These are phyloP conservation scores for Galeopsomyia nigrocyanea DNA, from an alignment of 2,888 invertebrate genomes.

Conservation along the genomic window DNA sequence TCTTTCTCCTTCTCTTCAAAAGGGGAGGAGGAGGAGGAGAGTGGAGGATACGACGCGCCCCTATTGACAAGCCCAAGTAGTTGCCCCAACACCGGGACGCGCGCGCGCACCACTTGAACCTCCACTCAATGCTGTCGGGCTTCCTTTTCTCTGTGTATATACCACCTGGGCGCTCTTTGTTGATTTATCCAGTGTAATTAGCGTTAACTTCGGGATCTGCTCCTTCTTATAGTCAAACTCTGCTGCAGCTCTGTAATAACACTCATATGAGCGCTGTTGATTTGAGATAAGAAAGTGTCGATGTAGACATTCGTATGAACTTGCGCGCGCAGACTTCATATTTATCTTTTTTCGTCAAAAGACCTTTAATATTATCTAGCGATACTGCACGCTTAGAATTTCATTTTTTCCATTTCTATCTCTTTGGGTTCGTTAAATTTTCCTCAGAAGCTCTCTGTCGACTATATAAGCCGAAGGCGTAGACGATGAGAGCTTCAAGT, in stretches of 20 bases:
- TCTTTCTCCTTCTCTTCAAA: background rate
- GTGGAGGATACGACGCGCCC: slow-evolving; percentile 37
- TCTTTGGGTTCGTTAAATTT: too few species aligned
- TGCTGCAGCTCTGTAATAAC: slow-evolving; percentile 2
- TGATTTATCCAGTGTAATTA: slow-evolving; percentile 32
- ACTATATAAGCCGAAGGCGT: too few species aligned
- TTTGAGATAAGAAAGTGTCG: too few species aligned
- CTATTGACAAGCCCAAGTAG: slow-evolving; percentile 50
- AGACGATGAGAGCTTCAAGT: slow-evolving; percentile 7
- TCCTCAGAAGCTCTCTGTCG: too few species aligned
- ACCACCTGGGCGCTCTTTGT: slow-evolving; percentile 6
- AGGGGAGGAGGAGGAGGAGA: too few species aligned
- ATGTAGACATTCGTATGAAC: too few species aligned
- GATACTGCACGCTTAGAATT: too few species aligned
- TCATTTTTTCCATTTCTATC: too few species aligned
- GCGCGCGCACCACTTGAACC: slow-evolving; percentile 38
- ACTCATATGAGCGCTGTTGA: background rate
- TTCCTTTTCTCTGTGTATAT: slow-evolving; percentile 3
- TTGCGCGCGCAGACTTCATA: too few species aligned
- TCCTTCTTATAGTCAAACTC: slow-evolving; percentile 9
- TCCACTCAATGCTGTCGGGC: slow-evolving; percentile 10
- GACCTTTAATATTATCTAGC: too few species aligned
- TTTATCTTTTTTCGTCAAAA: too few species aligned
- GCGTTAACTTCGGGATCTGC: slow-evolving; percentile 18
- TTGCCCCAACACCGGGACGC: slow-evolving; percentile 31